These are phyloP conservation scores for fruit fly (Drosophila melanogaster) DNA, from an alignment of 1,140 invertebrate species.

Conservation along the genomic window DNA sequence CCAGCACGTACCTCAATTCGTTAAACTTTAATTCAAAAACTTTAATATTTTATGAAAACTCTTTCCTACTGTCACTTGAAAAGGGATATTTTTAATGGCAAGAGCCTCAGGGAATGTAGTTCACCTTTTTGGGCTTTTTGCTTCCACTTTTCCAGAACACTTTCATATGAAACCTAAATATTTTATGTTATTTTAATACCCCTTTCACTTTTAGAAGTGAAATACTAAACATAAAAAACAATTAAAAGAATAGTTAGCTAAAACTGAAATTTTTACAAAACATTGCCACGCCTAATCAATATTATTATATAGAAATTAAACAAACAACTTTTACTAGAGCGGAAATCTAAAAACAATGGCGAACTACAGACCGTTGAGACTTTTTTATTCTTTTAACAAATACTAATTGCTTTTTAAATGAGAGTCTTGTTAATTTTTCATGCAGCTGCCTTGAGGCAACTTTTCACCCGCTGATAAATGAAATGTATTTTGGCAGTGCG, in stretches of 20 bases:
- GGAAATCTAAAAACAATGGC: too few species aligned
- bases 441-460: background rate
- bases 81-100: background rate
- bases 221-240: too few species aligned
- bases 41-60: slow-evolving; percentile 15
- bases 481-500: slow-evolving; percentile 14
- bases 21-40: slow-evolving; percentile 32
- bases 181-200: background rate
- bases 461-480: background rate
- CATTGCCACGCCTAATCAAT: too few species aligned
- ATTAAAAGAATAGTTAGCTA: too few species aligned
- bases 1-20: slow-evolving; percentile 6
- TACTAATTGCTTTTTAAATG: background rate
- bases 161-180: background rate
- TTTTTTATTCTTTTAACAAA: too few species aligned
- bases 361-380: too few species aligned
- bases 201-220: background rate
- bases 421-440: background rate
- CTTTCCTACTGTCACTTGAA: background rate
- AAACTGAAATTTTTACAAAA: too few species aligned
- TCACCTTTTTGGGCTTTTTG: background rate
- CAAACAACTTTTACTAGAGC: too few species aligned
- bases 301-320: too few species aligned
- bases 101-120: background rate
- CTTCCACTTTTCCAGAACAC: background rate